Base-by-base conservation (phyloP, 1,140 invertebrate genomes). In the Drosophila kepulauana region DNA sequence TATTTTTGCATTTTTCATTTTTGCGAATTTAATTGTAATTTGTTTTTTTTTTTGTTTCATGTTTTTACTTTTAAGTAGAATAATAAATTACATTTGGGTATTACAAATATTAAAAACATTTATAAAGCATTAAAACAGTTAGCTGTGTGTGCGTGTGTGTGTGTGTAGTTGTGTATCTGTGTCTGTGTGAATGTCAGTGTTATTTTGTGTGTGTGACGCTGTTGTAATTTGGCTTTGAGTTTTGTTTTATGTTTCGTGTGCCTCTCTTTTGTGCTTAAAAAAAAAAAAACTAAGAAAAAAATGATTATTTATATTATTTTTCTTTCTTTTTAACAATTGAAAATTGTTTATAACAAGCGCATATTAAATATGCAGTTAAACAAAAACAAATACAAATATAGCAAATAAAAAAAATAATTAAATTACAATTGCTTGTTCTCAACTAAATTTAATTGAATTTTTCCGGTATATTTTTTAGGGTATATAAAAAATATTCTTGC, bases 91-190 rank as follows among this genome's bases (percentile, higher is more conserved):
- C 72, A 56, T 25, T 25, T 62, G 35, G 33, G 58, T 67, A 67
- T 46, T 67, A 74, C 57, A 74, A 69, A 69, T 74, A 57, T 71
- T 64, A 64, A 67, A 68, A 75, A 76, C 48, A 66, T 76, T 67
- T 62, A 66, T 65, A 66, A 72, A 74, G 57, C 69, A 52, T 73
- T 78, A 57, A 78, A 74, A 73, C 69, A 66, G 62, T 77, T 72
- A 62, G 61, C 68, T 77, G 61, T 61, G 68, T 73, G 38, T 66
- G 16, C 46, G 45, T 65, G 43, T 59, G 16, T 35, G 49, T 20
- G 20, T 58, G 68, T 57, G 3, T 57, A 25, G 20, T 8, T 68
- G 1, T 38, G 41, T 64, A 56, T 41, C 16, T 67, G n/a, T 63
- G 10, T 63, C 7, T 70, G 15, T 57, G 28, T 51, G 7, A 43